A percentile compares a stretch with the other conserved stretches of the same genome.
Evolutionary conservation across 1,140 invertebrate species (phyloP).

Genomic region (Apis dorsata): DNA sequence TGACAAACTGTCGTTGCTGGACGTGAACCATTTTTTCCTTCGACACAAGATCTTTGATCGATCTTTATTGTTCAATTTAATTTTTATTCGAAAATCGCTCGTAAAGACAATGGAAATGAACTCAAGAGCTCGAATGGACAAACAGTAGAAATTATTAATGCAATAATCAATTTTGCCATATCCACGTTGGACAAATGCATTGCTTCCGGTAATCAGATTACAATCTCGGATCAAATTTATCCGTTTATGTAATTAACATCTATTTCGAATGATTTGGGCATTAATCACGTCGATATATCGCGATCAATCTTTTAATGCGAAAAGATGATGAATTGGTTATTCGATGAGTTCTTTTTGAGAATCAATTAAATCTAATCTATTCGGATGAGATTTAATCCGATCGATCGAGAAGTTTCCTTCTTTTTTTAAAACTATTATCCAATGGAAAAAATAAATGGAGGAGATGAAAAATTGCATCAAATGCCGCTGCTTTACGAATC

Average conservation of each 20-base stretch:
- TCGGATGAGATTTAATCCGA: too few relatives aligned
- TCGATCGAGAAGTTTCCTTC: too few relatives aligned
- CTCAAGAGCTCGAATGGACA: too few relatives aligned
- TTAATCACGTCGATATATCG: background rate
- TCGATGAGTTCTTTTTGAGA: background rate
- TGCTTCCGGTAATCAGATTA: constrained; percentile 13
- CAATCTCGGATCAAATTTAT: constrained; percentile 27
- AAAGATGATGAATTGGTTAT: constrained; percentile 6
- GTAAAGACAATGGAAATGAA: too few relatives aligned
- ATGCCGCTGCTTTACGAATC: too few relatives aligned
- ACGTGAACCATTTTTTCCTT: background rate
- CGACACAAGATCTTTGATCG: background rate
- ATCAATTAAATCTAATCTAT: too few relatives aligned
- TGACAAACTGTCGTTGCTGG: background rate
- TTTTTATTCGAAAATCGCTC: background rate
- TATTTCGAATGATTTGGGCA: constrained; percentile 25
- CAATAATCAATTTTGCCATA: constrained; percentile 23
- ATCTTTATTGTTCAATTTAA: background rate
- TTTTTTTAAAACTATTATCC: too few relatives aligned
- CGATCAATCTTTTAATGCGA: background rate
- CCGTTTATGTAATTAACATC: constrained; percentile 31
- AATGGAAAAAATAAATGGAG: too few relatives aligned
- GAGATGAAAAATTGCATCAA: too few relatives aligned
- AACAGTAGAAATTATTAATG: constrained; percentile 5
- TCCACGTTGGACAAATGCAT: background rate